A percentile compares a stretch with the other conserved stretches of the same genome.
These are phyloP conservation scores for Ophioderma brevispina DNA, from an alignment of 35 echinoderm and acorn worm species.

Conservation along the genomic window DNA sequence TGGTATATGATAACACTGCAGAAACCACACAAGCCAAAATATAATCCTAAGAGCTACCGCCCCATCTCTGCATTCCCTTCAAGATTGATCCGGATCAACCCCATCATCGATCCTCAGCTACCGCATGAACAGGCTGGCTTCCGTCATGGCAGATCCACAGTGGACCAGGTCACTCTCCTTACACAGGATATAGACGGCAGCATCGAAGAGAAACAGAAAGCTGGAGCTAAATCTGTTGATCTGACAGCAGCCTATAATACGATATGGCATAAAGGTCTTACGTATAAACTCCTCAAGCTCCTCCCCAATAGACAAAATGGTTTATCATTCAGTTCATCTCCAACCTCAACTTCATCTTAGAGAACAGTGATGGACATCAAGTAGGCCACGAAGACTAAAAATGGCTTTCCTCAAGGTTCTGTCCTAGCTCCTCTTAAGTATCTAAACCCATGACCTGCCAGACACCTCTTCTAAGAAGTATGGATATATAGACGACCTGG, in stretches of 20 bases:
- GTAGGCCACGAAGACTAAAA: constrained; percentile 14
- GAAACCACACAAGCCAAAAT: too few species aligned
- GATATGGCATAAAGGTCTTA: constrained; percentile 14
- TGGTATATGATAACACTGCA: too few species aligned
- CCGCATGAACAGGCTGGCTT: constrained; percentile 23
- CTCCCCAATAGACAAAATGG: neutral
- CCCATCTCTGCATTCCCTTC: neutral
- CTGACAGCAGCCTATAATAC: constrained; percentile 28
- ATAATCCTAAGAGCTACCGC: too few species aligned
- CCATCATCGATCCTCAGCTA: neutral
- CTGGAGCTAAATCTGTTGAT: constrained; percentile 20
- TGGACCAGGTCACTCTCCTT: constrained; percentile 1
- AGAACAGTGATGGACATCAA: constrained; percentile 9
- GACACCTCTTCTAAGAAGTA: constrained; percentile 26
- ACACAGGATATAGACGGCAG: neutral
- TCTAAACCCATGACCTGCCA: constrained; percentile 28
- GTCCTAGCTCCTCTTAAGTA: constrained; percentile 19
- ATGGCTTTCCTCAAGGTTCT: constrained; percentile 32
- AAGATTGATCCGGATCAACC: neutral
- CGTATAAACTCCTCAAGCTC: neutral
- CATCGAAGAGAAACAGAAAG: neutral
- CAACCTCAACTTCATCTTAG: neutral
- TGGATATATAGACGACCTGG: constrained; percentile 28
- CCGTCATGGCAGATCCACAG: constrained; percentile 8
- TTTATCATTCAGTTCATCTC: constrained; percentile 22